Base-by-base conservation (phyloP, 2,113 vertebrate genomes). In the Turnix velox region DNA sequence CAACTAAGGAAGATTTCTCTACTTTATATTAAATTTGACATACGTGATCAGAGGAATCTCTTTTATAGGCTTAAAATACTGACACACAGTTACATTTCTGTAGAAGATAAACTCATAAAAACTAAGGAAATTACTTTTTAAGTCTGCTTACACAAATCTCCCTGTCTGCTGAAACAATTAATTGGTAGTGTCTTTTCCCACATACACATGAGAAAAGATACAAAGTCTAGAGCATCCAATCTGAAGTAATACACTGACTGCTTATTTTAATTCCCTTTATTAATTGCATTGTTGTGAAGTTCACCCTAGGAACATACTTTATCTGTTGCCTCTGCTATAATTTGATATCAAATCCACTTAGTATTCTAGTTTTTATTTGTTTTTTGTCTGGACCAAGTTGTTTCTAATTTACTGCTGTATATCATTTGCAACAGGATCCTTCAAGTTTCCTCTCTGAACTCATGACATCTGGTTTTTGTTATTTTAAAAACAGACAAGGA, bases 381-480 rank as follows among this genome's bases (percentile, higher is more conserved):
- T 55, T 94, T 95, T 91, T 95, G 67, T 94, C 97, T 92, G 81
- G 54, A 89, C 88, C 43, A 90, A 96, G 95, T 98, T 97, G 89
- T 96, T 95, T 96, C 86, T 97, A 96, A 97, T 98, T 97, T 96
- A 95, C 93, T 91, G 87, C 67, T 62, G 39, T 90, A 87, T 96
- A 91, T 95, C 80, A 88, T 95, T 96, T 96, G 97, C 96, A 97
- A 98, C 20, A 61, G 12, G 92, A 98, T 93, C 91, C 94, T 84
- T 87, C 42, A 42, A 59, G 67, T 86, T 96, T 97, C 97, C 95
- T 96, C 73, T 93, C 81, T 75, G 90, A 97, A 97, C 82, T 94
- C 84, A 63, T 28, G 58, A 95, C 97, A 97, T 95, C 97, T 97
- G 98, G 59, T 79, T 84, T 91, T 87, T 96, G 91, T 97, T 97